Percentiles rank a stretch among this genome's conserved stretches.
Evolutionary conservation across 2,113 vertebrate species (phyloP).

Genomic region (Silurus glanis): DNA sequence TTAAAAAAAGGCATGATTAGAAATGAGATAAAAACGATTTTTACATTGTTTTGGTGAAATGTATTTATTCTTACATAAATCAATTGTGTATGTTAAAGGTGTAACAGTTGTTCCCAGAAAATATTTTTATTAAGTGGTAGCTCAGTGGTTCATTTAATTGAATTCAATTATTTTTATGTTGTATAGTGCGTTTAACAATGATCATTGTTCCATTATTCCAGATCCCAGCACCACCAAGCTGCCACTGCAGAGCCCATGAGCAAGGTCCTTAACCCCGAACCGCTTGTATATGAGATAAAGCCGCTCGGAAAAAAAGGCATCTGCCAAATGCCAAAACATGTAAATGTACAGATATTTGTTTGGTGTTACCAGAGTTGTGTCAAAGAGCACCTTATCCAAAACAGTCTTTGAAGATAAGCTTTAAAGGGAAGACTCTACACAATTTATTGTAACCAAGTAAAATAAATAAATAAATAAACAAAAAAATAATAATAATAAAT

Average conservation of each 20-base stretch:
- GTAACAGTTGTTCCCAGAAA: not conserved
- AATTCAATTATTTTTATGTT: too few relatives aligned
- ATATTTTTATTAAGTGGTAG: not conserved
- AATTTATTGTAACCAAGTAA: not conserved
- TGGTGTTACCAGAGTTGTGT: too few relatives aligned
- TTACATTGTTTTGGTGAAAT: not conserved
- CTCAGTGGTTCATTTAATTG: too few relatives aligned
- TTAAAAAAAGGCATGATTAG: not conserved
- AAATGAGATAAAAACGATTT: not conserved
- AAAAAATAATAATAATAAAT: not conserved
- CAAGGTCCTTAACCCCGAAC: too few relatives aligned
- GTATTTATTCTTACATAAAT: not conserved
- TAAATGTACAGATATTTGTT: too few relatives aligned
- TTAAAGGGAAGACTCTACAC: not conserved
- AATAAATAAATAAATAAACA: not conserved
- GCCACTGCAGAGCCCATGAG: too few relatives aligned
- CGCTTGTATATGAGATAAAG: too few relatives aligned
- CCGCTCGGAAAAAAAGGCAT: too few relatives aligned
- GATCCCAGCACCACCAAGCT: too few relatives aligned
- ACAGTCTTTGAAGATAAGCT: not conserved
- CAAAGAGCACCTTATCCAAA: not conserved
- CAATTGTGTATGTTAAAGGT: not conserved
- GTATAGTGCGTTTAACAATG: too few relatives aligned
- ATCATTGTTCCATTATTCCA: too few relatives aligned
- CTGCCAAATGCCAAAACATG: too few relatives aligned